phyloP scores from a whole-genome alignment of 2,888 invertebrate genomes.

The Syritta pipiens region DNA sequence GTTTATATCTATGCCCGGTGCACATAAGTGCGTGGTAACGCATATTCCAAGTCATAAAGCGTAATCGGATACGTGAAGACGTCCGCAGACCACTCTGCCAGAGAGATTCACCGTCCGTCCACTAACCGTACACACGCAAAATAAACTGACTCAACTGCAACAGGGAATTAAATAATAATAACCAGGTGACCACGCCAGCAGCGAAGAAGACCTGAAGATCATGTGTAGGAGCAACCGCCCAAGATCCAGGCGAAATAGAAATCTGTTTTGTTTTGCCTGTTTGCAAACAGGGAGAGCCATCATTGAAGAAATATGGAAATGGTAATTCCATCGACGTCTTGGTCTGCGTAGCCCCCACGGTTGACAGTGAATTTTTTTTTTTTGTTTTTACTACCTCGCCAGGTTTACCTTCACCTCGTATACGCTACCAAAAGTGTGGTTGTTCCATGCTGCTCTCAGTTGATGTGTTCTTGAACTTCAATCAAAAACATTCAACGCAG shows the following conservation, averaged over 20 bases:
- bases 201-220: neutral
- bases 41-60: conserved; percentile 44
- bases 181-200: conserved; percentile 34
- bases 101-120: neutral
- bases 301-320: conserved; percentile 25
- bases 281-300: conserved; percentile 10
- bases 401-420: conserved; percentile 59
- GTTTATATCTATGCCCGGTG: neutral
- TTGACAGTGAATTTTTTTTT: conserved; percentile 51
- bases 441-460: conserved; percentile 5
- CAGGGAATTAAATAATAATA: conserved; percentile 52
- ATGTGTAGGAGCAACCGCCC: conserved; percentile 11
- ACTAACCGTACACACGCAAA: conserved; percentile 53
- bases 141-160: conserved; percentile 31
- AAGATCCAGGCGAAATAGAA: conserved; percentile 1
- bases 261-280: too few relatives aligned
- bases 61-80: conserved; percentile 39
- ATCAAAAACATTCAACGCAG: too few relatives aligned
- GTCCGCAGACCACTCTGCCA: neutral
- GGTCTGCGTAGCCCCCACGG: neutral
- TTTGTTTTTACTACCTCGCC: conserved; percentile 42
- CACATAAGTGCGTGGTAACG: neutral
- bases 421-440: conserved; percentile 2
- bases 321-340: conserved; percentile 19
- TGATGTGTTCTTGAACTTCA: conserved; percentile 25